phyloP scores from a whole-genome alignment of 1,140 invertebrate species.

The Physella acuta region DNA sequence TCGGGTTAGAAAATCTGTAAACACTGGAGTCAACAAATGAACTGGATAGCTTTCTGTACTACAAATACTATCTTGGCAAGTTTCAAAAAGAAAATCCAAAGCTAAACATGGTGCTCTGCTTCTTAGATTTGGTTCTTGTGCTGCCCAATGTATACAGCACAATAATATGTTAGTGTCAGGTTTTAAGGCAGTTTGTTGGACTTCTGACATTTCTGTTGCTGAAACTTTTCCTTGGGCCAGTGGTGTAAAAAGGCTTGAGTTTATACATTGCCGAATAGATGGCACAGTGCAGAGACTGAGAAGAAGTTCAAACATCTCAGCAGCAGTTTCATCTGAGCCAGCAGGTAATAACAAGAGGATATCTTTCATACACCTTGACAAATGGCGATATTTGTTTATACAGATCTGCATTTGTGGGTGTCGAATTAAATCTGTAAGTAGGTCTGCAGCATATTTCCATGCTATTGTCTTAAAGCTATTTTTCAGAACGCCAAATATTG shows the following conservation, averaged over 20 bases:
- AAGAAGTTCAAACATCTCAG: conserved; percentile 15
- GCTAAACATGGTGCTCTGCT: background rate
- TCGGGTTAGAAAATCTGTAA: background rate
- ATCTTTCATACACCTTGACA: conserved; percentile 16
- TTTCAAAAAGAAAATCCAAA: conserved; percentile 13
- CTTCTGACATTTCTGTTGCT: background rate
- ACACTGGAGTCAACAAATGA: conserved; percentile 7
- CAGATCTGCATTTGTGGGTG: conserved; percentile 43
- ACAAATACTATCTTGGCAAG: conserved; percentile 7
- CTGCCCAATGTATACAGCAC: conserved; percentile 19
- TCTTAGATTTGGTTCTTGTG: background rate
- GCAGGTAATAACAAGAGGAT: background rate
- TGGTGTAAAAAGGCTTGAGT: background rate
- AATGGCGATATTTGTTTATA: conserved; percentile 32
- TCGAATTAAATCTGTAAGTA: conserved; percentile 48
- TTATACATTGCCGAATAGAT: background rate
- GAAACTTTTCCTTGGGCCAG: conserved; percentile 1
- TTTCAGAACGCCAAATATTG: conserved; percentile 51
- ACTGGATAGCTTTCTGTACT: too few relatives aligned
- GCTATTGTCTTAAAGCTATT: conserved; percentile 40
- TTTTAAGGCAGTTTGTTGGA: background rate
- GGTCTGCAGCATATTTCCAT: conserved; percentile 49
- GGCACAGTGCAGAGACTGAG: conserved; percentile 13
- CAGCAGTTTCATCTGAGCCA: background rate
- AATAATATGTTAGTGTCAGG: conserved; percentile 13